Evolutionary conservation across 2,113 vertebrate species (phyloP), one percentile per base, ranked within the genome.

Genomic region (Anas platyrhynchos): DNA sequence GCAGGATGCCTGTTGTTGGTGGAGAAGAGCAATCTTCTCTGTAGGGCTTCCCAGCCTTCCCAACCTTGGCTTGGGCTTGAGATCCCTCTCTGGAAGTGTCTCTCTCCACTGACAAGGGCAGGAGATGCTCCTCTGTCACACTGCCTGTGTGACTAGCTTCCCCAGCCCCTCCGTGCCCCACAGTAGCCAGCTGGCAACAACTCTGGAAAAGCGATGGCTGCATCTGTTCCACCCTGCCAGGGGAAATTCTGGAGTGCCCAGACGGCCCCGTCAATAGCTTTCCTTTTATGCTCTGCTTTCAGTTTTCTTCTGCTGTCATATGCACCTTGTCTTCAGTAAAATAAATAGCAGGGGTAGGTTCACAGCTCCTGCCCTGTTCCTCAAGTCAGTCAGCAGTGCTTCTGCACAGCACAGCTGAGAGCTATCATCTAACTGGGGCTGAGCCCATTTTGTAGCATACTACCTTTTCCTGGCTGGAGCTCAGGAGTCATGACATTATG

Each of bases 401-500:
- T 50, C 71, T 76, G 69, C 68, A 34, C 61, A 56, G 52, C 86
- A 48, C 62, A 89, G 77, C 94, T 93, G 66, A 84, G 48, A 36
- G 67, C 74, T 89, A 3, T 92, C 78, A 11, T 82, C 66, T 93
- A 14, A 56, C 21, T 0, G 36, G 58, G 43, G 12, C 5, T 80
- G 7, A 65, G n/a, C 31, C 20, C 4, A 0, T 89, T 87, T 82
- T 87, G 52, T 52, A 50, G 7, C 41, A 44, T 79, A 32, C 76
- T 93, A 3, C 77, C 58, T 91, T 75, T 79, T 95, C n/a, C 87
- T 87, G 94, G 58, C 81, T 82, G 68, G 62, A 91, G 62, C 22
- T 56, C 44, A 41, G 38, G 73, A 83, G 71, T 68, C 48, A 9
- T 78, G 82, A 85, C 90, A 78, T 89, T 72, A 16, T 54, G 16